Percentiles rank a stretch among this genome's conserved stretches.
phyloP scores from a whole-genome alignment of 2,113 vertebrate genomes.

The Microcebus lehilahytsara region DNA sequence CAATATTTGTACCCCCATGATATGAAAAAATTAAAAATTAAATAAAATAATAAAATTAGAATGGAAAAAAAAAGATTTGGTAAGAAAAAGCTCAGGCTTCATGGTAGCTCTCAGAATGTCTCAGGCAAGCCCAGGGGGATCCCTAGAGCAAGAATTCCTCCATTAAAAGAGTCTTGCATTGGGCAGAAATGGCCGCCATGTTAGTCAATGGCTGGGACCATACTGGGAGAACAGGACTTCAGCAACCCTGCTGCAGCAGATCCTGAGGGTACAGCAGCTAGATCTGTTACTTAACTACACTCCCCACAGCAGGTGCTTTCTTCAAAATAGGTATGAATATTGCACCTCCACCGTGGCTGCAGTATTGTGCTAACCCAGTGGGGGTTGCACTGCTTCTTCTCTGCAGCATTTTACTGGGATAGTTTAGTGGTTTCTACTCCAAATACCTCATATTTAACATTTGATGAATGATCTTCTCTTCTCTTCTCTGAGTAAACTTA shows the following conservation, averaged over 20 bases:
- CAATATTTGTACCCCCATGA: too few species aligned
- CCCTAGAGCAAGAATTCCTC: background rate
- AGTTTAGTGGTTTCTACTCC: background rate
- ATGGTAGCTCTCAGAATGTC: background rate
- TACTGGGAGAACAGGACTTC: background rate
- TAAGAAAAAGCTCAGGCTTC: background rate
- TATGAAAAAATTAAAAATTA: too few species aligned
- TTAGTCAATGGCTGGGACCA: background rate
- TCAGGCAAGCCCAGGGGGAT: background rate
- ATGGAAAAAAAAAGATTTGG: background rate
- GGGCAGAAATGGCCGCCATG: background rate
- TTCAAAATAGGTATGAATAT: background rate
- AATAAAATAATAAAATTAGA: too few species aligned
- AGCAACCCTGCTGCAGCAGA: background rate
- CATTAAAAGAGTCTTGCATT: background rate
- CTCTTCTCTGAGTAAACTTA: background rate
- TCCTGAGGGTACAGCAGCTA: background rate
- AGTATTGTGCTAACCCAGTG: background rate
- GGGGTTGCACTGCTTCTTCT: background rate
- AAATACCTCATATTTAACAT: background rate
- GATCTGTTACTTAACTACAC: background rate
- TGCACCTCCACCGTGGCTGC: fast-evolving
- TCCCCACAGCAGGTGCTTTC: background rate
- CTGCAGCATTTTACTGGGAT: background rate
- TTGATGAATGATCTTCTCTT: background rate